A percentile compares a stretch with the other conserved stretches of the same genome.
Evolutionary conservation across 2,113 vertebrate genomes (phyloP).

Genomic region (Galemys pyrenaicus): DNA sequence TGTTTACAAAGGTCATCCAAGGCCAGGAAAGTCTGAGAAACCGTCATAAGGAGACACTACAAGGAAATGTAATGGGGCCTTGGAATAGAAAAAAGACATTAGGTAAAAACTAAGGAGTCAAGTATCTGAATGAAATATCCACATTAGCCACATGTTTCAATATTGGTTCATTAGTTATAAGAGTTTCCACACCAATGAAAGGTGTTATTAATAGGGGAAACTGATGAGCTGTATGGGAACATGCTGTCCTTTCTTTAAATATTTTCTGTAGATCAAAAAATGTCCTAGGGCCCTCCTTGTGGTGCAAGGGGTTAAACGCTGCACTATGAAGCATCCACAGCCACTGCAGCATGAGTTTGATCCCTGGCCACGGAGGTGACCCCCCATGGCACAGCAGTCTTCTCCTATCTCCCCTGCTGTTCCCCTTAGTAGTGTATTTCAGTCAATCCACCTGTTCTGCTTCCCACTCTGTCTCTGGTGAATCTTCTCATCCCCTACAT

Average conservation of each 20-base stretch:
- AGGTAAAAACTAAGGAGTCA: background rate
- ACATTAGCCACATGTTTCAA: background rate
- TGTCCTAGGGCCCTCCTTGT: too few relatives aligned
- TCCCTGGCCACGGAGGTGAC: too few relatives aligned
- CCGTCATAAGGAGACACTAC: background rate
- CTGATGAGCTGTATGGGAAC: background rate
- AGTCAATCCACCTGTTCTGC: too few relatives aligned
- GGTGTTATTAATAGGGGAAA: too few relatives aligned
- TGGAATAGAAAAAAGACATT: background rate
- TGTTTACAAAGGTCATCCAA: background rate
- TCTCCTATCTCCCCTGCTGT: too few relatives aligned
- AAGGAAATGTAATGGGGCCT: background rate
- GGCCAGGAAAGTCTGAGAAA: background rate
- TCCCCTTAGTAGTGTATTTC: too few relatives aligned
- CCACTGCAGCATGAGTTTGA: too few relatives aligned
- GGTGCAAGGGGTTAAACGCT: too few relatives aligned
- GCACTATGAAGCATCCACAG: too few relatives aligned
- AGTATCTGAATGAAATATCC: background rate
- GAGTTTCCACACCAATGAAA: rapidly evolving
- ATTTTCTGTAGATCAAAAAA: background rate
- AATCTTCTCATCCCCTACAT: too few relatives aligned
- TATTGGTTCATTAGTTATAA: background rate
- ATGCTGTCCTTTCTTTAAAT: background rate
- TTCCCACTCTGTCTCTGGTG: too few relatives aligned
- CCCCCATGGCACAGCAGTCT: too few relatives aligned